Conservation (phyloP, 2,113 vertebrate genomes). For the Semnopithecus entellus region DNA sequence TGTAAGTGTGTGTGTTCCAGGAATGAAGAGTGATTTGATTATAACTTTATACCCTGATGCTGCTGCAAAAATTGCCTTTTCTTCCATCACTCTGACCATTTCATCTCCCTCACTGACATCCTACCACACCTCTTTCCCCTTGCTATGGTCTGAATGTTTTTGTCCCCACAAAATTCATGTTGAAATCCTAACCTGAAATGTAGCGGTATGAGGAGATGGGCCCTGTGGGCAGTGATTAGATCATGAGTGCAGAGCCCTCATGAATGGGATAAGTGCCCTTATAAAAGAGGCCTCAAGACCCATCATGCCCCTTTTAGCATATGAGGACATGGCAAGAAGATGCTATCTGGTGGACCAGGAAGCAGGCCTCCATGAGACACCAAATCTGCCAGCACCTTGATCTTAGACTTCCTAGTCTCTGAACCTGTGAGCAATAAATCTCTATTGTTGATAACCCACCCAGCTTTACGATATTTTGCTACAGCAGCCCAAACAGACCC, state of each 20-base stretch:
- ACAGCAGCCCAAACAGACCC: background rate
- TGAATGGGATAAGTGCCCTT: background rate
- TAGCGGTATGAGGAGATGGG: no score
- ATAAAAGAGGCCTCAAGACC: background rate
- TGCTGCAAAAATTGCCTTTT: slow-evolving; percentile 16
- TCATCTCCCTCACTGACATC: background rate
- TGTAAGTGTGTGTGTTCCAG: background rate
- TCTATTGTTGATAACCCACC: background rate
- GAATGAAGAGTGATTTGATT: background rate
- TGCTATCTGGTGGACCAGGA: background rate
- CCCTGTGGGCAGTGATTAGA: no score
- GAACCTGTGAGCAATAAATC: background rate
- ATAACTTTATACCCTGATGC: background rate
- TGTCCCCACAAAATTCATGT: background rate
- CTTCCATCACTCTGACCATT: background rate
- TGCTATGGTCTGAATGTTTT: background rate
- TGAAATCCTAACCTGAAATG: background rate
- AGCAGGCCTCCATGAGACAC: background rate
- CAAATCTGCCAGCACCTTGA: background rate
- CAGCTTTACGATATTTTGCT: background rate
- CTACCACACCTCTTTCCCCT: background rate
- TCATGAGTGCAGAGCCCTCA: background rate
- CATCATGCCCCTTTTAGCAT: background rate
- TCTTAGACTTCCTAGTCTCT: background rate
- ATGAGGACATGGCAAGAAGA: background rate